A percentile compares a stretch with the other conserved stretches of the same genome.
Evolutionary conservation across 2,888 invertebrate species (phyloP).

Genomic region (Merodon equestris): DNA sequence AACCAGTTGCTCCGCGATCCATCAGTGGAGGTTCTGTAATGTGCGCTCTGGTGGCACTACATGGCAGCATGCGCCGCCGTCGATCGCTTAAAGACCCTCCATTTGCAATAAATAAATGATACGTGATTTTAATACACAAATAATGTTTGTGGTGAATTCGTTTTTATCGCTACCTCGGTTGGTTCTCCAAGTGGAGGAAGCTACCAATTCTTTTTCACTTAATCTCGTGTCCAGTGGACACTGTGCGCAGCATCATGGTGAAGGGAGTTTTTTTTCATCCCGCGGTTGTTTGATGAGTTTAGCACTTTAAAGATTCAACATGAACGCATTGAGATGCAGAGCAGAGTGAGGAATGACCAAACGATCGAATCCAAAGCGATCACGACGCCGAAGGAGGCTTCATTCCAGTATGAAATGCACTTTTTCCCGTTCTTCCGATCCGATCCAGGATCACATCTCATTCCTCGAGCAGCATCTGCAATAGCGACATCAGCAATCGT

Average conservation of each 20-base stretch:
- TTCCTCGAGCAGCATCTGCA: constrained; percentile 13
- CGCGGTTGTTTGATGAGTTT: constrained; percentile 31
- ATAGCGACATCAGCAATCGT: background rate
- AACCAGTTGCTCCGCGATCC: constrained; percentile 63
- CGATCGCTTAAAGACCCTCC: constrained; percentile 64
- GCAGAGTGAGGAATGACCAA: constrained; percentile 55
- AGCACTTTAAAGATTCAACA: constrained; percentile 63
- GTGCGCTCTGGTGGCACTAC: constrained; percentile 62
- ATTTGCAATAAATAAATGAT: constrained; percentile 79
- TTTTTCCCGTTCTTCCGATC: constrained; percentile 2
- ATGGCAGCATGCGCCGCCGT: constrained; percentile 63
- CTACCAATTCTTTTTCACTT: constrained; percentile 56
- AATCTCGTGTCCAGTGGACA: constrained; percentile 44
- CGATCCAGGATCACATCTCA: constrained; percentile 53
- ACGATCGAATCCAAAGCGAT: constrained; percentile 43
- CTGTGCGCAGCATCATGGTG: constrained; percentile 30
- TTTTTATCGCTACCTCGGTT: background rate
- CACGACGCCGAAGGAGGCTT: constrained; percentile 33
- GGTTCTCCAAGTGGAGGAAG: constrained; percentile 12
- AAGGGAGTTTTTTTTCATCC: constrained; percentile 32
- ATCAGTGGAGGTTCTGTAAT: constrained; percentile 51
- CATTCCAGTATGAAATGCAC: constrained; percentile 14
- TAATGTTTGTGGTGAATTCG: constrained; percentile 70
- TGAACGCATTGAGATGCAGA: constrained; percentile 65
- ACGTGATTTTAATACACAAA: constrained; percentile 79